Base-by-base conservation (phyloP, 2,113 vertebrate species). In the Dendropsophus ebraccatus region DNA sequence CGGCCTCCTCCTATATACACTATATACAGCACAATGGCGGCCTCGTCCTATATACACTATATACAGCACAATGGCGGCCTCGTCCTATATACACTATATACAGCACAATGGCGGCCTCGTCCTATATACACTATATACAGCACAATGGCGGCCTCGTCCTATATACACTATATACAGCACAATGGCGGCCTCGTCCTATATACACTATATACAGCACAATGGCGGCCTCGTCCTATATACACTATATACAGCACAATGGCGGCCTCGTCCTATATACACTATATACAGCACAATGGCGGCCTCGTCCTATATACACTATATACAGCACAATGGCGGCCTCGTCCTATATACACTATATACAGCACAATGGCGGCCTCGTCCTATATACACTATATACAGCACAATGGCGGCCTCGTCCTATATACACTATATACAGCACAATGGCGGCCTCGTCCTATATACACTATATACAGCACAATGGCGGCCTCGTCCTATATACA, bases 201-300 rank as follows among this genome's bases (percentile, higher is more conserved):
- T n/a, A 54, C 60, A 62, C 32, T 79, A 54, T 32, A 41, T 28
- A 54, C 32, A 69, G 78, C 37, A 85, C 74, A 69, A 77, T 77
- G 45, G 14, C 45, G 52, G 56, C n/a, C 58, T 12, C 16, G 25
- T 77, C 45, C 49, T n/a, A n/a, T n/a, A n/a, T n/a, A 54, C 60
- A 62, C 32, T 79, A 54, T 32, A 41, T 28, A 54, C 32, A 69
- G 78, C 37, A 85, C 74, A 69, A 77, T 77, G 45, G 14, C 45
- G 52, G 56, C n/a, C 58, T 12, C 16, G 25, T 77, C 45, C 49
- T n/a, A n/a, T n/a, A n/a, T n/a, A 54, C 60, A 62, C 32, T 79
- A 54, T 32, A 41, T 28, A 54, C 32, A 69, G 78, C 37, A 85
- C 74, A 69, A 77, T 77, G 45, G 14, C 45, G 52, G 56, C n/a